Base-by-base conservation (phyloP, 1,140 invertebrate genomes). In the Cydia fagiglandana region DNA sequence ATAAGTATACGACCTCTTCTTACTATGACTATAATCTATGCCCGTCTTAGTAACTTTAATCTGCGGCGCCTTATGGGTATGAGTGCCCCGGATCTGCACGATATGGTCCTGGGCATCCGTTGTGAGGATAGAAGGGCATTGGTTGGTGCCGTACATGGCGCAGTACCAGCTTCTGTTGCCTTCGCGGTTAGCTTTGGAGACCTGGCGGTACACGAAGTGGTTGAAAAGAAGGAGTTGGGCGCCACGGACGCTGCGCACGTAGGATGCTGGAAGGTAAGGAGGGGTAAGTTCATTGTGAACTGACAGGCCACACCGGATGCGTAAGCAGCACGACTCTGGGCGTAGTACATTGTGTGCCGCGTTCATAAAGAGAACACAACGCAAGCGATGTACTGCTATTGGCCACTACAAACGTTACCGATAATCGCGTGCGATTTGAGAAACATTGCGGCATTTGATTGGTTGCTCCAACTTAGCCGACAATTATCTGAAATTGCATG, bases 121-220 rank as follows among this genome's bases (percentile, higher is more conserved):
- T 2, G 50, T 77, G 20, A 77, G 73, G 45, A 75, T 64, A 0
- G 76, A 80, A 4, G 68, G 73, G 47, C 78, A 82, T 20, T 79
- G 70, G 30, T 7, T 64, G 9, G 64, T 53, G 9, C 17, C 50
- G 15, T 83, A 83, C 76, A 79, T 76, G 1, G 76, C 24, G 56
- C 81, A 83, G 66, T 83, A 83, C 76, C 79, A 83, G 1, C 73
- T 79, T 15, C 70, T 79, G 3, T 47, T 34, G 4, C 81, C 81
- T 3, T 79, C 78, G 24, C 68, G 78, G 20, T 73, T 76, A 2
- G 79, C 56, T 73, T 78, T 80, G 30, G 76, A 80, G 61, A 77
- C 78, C 12, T 74, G 75, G 4, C 81, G 73, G 24, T 74, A 83
- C 6, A 82, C 5, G 41, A 38, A 77, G 0, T 50, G 30, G 70